Evolutionary conservation across 2,888 invertebrate species (phyloP).

Genomic region (Lithophane socia): DNA sequence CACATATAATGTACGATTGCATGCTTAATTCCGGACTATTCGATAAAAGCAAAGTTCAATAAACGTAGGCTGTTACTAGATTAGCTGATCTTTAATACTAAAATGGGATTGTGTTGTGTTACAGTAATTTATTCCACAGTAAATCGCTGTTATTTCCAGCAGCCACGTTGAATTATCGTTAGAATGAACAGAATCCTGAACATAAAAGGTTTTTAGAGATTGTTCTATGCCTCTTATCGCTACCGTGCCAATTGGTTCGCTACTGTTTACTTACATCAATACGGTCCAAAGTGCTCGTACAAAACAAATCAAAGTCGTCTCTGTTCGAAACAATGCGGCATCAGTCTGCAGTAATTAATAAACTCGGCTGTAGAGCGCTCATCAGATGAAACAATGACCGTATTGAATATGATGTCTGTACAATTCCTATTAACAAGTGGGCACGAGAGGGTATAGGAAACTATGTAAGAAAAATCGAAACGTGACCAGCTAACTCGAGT

Average conservation of each 20-base stretch:
- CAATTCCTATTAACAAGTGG: constrained; percentile 40
- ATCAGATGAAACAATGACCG: constrained; percentile 37
- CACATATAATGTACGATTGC: constrained; percentile 56
- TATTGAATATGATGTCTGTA: constrained; percentile 41
- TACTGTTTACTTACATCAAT: constrained; percentile 49
- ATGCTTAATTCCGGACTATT: constrained; percentile 43
- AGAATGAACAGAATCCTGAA: constrained; percentile 28
- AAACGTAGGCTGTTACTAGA: constrained; percentile 40
- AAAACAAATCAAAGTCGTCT: constrained; percentile 35
- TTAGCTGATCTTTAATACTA: constrained; percentile 53
- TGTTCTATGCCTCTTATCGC: constrained; percentile 36
- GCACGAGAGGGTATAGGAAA: constrained; percentile 27
- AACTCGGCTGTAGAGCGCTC: constrained; percentile 36
- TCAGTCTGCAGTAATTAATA: constrained; percentile 53
- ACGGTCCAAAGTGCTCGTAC: constrained; percentile 29
- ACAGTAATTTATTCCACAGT: constrained; percentile 49
- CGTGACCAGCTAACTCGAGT: constrained; percentile 76
- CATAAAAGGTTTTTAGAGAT: constrained; percentile 47
- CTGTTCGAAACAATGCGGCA: constrained; percentile 46
- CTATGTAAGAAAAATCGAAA: constrained; percentile 65
- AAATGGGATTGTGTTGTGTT: constrained; percentile 48
- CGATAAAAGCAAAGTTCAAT: constrained; percentile 32
- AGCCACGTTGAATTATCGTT: constrained; percentile 37
- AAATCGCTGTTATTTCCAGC: constrained; percentile 44
- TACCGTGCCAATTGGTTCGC: constrained; percentile 35